Conservation (phyloP, 2,113 vertebrate genomes). For the Crotalus helleri region DNA sequence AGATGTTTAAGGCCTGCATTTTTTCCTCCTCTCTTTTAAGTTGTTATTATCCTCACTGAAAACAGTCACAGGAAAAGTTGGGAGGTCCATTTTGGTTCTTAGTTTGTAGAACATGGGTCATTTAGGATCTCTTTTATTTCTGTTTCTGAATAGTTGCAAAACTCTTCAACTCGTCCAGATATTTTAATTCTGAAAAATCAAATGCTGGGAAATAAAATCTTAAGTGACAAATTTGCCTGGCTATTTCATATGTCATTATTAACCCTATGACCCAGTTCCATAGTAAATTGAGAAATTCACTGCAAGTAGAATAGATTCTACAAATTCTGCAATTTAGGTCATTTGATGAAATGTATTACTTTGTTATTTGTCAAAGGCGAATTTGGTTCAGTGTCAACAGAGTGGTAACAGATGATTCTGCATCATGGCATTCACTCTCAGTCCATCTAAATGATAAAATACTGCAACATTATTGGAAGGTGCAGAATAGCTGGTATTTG, state of each 20-base stretch:
- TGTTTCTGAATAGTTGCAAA: neutral
- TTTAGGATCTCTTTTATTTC: neutral
- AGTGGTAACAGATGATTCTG: neutral
- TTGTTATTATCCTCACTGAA: neutral
- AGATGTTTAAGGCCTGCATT: neutral
- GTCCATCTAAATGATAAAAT: neutral
- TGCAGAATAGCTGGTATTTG: neutral
- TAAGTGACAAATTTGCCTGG: neutral
- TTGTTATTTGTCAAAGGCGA: neutral
- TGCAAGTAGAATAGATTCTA: neutral
- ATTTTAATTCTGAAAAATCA: neutral
- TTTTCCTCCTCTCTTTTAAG: too few relatives aligned
- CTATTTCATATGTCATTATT: neutral
- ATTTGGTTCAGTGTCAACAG: neutral
- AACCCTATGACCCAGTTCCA: neutral
- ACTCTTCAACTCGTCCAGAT: neutral
- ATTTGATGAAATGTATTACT: neutral
- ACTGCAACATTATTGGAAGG: neutral
- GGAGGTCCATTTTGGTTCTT: neutral
- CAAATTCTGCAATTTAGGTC: neutral
- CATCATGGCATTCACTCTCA: neutral
- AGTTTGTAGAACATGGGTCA: neutral
- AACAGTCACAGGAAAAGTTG: neutral
- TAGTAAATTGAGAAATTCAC: neutral
- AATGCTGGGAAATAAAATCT: neutral